Conservation (phyloP, 2,113 vertebrate genomes). For the Cnemophilus loriae region DNA sequence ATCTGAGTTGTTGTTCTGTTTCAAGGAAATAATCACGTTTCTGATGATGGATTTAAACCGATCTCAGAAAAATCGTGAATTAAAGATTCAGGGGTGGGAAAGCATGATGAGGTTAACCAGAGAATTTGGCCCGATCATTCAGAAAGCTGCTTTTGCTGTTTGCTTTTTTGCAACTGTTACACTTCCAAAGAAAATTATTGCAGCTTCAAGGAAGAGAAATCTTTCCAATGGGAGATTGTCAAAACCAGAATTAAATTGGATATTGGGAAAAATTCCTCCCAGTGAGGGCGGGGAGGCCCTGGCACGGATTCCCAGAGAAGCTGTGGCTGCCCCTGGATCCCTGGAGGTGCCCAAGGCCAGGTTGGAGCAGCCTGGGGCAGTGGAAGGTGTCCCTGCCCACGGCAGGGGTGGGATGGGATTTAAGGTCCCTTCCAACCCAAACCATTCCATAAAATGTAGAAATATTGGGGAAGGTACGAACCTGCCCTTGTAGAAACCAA, state of each 20-base stretch:
- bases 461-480: background rate
- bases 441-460: background rate
- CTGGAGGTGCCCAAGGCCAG: background rate
- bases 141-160: background rate
- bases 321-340: background rate
- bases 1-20: background rate
- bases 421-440: background rate
- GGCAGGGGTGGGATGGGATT: background rate
- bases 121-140: background rate
- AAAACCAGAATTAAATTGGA: background rate
- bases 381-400: background rate
- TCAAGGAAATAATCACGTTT: background rate
- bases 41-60: background rate
- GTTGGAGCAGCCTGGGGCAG: background rate
- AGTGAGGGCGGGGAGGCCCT: background rate
- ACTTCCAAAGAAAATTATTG: background rate
- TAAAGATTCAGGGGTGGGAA: background rate
- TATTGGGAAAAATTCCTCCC: background rate
- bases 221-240: background rate
- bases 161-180: background rate
- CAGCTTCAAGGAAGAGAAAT: background rate
- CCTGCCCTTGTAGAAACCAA: background rate
- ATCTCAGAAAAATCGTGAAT: background rate
- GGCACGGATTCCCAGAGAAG: background rate
- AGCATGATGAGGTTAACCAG: background rate